Conservation (phyloP, 2,888 invertebrate species). For the Sphaerolaimus hirsutus region DNA sequence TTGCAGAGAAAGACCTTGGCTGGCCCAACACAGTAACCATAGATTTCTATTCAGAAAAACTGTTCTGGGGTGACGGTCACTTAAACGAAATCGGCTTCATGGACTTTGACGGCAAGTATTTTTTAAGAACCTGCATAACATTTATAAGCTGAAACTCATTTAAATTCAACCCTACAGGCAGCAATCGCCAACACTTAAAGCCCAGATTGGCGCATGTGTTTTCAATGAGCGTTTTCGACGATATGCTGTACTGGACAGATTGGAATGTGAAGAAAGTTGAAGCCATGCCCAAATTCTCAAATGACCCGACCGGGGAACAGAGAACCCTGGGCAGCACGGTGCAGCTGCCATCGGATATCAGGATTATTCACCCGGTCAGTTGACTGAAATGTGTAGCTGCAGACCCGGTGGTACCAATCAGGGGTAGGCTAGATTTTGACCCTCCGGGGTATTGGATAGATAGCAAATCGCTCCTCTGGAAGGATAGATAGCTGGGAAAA, state of each 20-base stretch:
- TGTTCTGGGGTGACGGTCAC: constrained; percentile 95
- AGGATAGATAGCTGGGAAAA: too few relatives aligned
- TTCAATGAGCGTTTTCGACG: constrained; percentile 74
- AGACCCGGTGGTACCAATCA: too few relatives aligned
- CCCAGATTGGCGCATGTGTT: too few relatives aligned
- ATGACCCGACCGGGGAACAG: constrained; percentile 38
- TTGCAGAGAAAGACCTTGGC: constrained; percentile 75
- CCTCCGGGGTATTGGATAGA: too few relatives aligned
- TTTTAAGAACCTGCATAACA: too few relatives aligned
- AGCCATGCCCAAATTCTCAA: constrained; percentile 73
- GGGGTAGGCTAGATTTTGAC: too few relatives aligned
- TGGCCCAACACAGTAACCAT: constrained; percentile 96
- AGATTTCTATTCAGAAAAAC: constrained; percentile 75
- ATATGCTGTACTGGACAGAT: constrained; percentile 76
- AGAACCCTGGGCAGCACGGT: constrained; percentile 17
- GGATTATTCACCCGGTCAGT: too few relatives aligned
- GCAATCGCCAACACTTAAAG: too few relatives aligned
- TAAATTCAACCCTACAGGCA: too few relatives aligned
- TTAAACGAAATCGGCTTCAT: constrained; percentile 68
- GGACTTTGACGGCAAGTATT: constrained; percentile 67
- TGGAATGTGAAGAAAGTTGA: constrained; percentile 76
- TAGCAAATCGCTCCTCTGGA: too few relatives aligned
- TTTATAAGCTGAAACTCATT: too few relatives aligned
- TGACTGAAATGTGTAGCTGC: too few relatives aligned
- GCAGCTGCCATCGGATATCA: constrained; percentile 23